Evolutionary conservation across 64 coral and sea anemone genomes (phyloP), one percentile per base, ranked within the genome.

Genomic region (Actinia equina): DNA sequence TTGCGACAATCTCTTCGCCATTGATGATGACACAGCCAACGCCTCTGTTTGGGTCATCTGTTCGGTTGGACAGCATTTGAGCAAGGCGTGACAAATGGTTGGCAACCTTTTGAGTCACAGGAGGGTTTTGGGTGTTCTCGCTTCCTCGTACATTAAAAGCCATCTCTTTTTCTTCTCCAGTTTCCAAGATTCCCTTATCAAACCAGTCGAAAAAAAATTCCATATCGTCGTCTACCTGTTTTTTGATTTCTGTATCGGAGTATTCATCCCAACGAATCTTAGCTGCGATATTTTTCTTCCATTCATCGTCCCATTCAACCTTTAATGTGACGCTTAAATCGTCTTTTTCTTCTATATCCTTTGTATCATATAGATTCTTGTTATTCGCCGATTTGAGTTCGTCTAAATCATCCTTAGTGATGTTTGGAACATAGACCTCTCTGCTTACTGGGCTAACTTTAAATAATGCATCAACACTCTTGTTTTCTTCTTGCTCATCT

Each of bases 21-120:
- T 43, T 71, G 23, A 49, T 57, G 20, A 92, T 86, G n/a, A 92
- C 85, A 51, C 74, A 76, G 5, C 87, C 92, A 8, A 94, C 88
- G 25, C 88, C 88, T 63, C n/a, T 77, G 57, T 74, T 81, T 15
- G 92, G 92, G 54, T 94, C 92, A 16, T 94, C 92, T 52, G 92
- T 82, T 7, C 83, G 58, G 25, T 86, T n/a, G 13, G 92, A 83
- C 13, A 94, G 59, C 43, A 93, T 84, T 43, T 86, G 59, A 17
- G 92, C 87, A 22, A 94, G 52, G 6, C 22, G 59, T 7, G 85
- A 89, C 23, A 93, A 82, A 55, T 37, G 70, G 15, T 79, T 79
- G 23, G 77, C 77, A 69, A 11, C n/a, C 22, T 44, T 1, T 41
- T 46, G 27, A 46, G 19, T 41, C 77, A 20, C 77, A 9, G 0